Percentiles rank a stretch among this genome's conserved stretches.
These are phyloP conservation scores for Pelvicachromis taeniatus DNA, from an alignment of 2,113 vertebrate genomes.

Conservation along the genomic window DNA sequence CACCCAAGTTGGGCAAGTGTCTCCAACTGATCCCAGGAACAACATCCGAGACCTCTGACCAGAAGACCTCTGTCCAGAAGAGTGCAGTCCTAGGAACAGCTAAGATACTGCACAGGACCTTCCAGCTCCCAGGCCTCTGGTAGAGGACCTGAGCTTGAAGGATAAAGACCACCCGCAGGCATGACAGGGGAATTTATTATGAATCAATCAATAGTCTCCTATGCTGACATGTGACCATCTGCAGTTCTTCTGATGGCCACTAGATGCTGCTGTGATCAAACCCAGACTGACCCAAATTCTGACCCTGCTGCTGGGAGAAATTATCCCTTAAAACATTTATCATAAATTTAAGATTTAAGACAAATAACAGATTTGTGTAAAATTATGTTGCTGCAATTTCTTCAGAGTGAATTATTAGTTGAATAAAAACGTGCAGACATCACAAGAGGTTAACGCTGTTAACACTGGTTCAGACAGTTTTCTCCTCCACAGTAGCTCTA, in stretches of 20 bases:
- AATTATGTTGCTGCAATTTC: not conserved
- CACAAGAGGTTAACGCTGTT: not conserved
- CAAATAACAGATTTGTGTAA: not conserved
- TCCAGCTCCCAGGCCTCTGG: not conserved
- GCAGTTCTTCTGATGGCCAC: not conserved
- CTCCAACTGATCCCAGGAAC: not conserved
- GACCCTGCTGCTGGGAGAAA: not conserved
- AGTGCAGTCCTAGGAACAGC: not conserved
- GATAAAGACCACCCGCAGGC: not conserved
- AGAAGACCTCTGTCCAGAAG: not conserved
- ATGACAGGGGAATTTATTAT: not conserved
- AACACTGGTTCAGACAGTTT: not conserved
- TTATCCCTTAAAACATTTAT: not conserved
- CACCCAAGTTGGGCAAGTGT: not conserved
- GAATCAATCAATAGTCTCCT: not conserved
- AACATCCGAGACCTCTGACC: not conserved
- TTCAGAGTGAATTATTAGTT: not conserved
- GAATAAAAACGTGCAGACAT: not conserved
- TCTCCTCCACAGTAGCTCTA: not conserved
- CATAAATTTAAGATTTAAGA: not conserved
- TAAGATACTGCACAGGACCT: not conserved
- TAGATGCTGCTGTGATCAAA: not conserved
- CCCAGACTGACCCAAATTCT: not conserved
- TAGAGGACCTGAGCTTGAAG: not conserved
- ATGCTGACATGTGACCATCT: not conserved